Base-by-base conservation (phyloP, 2,113 vertebrate genomes). In the Apteryx owenii region DNA sequence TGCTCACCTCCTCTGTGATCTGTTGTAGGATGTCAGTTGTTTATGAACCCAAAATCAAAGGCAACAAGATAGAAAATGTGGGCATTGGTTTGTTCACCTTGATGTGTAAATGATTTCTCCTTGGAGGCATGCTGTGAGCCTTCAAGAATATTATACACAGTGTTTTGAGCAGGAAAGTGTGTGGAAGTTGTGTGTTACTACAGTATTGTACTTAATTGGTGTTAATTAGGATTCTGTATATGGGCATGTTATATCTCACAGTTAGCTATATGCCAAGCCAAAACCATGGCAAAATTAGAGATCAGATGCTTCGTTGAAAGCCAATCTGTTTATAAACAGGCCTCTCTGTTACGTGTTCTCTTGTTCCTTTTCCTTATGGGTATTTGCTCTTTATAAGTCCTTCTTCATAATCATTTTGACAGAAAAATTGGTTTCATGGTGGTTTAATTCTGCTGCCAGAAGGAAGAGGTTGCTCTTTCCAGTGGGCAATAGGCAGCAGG, bases 211-310 rank as follows among this genome's bases (percentile, higher is more conserved):
- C 73, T 72, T 68, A 75, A 79, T 50, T 51, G 46, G 51, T 94
- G 69, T 79, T 97, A 90, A 92, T 86, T 92, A 78, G 25, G 28
- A 81, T 90, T 48, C 69, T 89, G 76, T 44, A 78, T 54, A 40
- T 40, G 38, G 58, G 25, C 18, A 3, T 46, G 36, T 42, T 79
- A 86, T 65, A 42, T 70, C 31, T 71, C 33, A 14, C 0, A 4
- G 33, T 86, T 68, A 64, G 68, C 76, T 81, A 3, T 26, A 7
- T 56, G 79, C 69, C 38, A 78, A 86, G 40, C 40, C 36, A 78
- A 79, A 86, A 78, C 38, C 42, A 50, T 84, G 85, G 60, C 61
- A 29, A 81, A 88, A 38, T 23, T 22, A 40, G 72, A 64, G 29
- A 70, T 66, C 23, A 78, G 92, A 66, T 71, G 36, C 33, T 81